Conservation (phyloP, 2,888 invertebrate species). For the Dasypolia templi region DNA sequence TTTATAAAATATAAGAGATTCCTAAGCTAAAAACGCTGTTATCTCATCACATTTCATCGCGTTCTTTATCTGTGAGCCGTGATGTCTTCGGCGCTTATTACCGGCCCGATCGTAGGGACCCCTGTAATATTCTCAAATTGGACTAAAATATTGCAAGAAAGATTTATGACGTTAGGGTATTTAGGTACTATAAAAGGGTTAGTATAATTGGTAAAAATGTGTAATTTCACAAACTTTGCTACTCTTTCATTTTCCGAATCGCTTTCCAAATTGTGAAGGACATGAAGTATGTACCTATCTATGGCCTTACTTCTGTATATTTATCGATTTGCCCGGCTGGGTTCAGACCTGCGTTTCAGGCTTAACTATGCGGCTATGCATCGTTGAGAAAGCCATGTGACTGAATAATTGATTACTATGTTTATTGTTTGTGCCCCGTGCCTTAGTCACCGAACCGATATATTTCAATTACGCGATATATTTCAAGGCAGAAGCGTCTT, state of each 20-base stretch:
- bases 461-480: background rate
- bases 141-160: constrained; percentile 53
- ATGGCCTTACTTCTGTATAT: background rate
- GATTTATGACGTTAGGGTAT: constrained; percentile 58
- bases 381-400: background rate
- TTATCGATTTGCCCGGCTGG: background rate
- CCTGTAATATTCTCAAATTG: constrained; percentile 63
- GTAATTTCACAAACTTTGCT: too few species aligned
- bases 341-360: background rate
- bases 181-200: constrained; percentile 27
- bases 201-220: constrained; percentile 12
- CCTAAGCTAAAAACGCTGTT: constrained; percentile 60
- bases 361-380: too few species aligned
- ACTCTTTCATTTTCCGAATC: too few species aligned
- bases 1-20: constrained; percentile 59
- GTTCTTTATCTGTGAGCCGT: constrained; percentile 61
- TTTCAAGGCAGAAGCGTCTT: background rate
- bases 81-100: constrained; percentile 64
- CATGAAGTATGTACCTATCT: background rate
- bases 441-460: background rate
- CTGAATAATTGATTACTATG: background rate
- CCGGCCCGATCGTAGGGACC: constrained; percentile 59
- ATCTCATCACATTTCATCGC: constrained; percentile 62
- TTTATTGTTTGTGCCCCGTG: background rate
- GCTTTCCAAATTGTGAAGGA: background rate